A percentile compares a stretch with the other conserved stretches of the same genome.
These are phyloP conservation scores for Psix sp. DNA, from an alignment of 1,140 invertebrate genomes.

Conservation along the genomic window DNA sequence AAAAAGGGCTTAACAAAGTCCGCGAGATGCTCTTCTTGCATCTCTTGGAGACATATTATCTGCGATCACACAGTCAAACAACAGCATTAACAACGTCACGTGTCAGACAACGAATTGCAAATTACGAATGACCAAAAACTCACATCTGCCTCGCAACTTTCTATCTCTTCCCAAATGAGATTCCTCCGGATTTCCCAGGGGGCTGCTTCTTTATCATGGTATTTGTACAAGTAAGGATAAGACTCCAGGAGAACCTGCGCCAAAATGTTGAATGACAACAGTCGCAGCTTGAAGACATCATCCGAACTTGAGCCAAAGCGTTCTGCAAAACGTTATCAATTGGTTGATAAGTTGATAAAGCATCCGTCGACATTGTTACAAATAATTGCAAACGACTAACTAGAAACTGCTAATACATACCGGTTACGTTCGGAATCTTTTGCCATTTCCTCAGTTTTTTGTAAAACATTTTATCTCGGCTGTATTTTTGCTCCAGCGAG, in stretches of 20 bases:
- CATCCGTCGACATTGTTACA: neutral
- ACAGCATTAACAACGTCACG: too few relatives aligned
- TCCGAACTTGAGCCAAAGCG: slow-evolving; percentile 35
- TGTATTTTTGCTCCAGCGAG: slow-evolving; percentile 1
- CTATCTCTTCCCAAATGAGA: slow-evolving; percentile 85
- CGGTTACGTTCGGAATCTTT: slow-evolving; percentile 13
- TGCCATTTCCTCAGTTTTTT: slow-evolving; percentile 69
- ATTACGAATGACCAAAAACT: slow-evolving; percentile 51
- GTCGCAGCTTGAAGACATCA: slow-evolving; percentile 67
- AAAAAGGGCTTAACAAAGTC: slow-evolving; percentile 80
- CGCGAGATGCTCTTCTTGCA: slow-evolving; percentile 86
- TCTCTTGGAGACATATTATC: slow-evolving; percentile 92
- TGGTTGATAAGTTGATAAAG: neutral
- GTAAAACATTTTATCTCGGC: slow-evolving; percentile 63
- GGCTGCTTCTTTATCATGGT: slow-evolving; percentile 80
- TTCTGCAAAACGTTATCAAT: neutral
- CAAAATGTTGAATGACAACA: slow-evolving; percentile 91
- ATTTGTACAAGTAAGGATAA: slow-evolving; percentile 85
- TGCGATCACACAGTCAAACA: slow-evolving; percentile 67
- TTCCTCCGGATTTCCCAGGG: slow-evolving; percentile 84
- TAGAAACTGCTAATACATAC: slow-evolving; percentile 9
- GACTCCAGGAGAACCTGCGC: slow-evolving; percentile 88
- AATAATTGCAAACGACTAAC: neutral
- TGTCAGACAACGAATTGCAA: too few relatives aligned
- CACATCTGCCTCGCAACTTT: slow-evolving; percentile 85